Conservation (phyloP, 2,113 vertebrate species). For the Gila orcuttii region DNA sequence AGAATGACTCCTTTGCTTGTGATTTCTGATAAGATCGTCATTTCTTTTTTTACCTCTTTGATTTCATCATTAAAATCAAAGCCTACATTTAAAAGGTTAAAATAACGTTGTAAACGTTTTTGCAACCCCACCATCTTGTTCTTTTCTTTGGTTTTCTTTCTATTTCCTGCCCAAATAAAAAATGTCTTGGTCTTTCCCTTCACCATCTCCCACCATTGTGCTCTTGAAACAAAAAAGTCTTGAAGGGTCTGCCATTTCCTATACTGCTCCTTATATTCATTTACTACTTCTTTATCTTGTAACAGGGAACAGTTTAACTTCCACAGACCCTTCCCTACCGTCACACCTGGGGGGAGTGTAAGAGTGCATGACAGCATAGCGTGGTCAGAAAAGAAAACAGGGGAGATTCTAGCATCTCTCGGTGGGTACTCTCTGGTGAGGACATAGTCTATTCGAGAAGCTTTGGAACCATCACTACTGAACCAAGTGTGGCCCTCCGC, state of each 20-base stretch:
- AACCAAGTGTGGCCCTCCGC: not conserved
- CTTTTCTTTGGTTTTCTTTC: not conserved
- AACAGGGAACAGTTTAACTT: conserved; percentile 14
- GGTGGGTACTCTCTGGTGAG: not conserved
- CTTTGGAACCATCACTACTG: not conserved
- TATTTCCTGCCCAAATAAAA: not conserved
- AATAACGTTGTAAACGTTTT: not conserved
- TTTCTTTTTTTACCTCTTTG: not conserved
- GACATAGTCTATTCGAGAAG: not conserved
- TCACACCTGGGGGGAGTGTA: too few relatives aligned
- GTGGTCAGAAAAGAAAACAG: not conserved
- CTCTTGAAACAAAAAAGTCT: not conserved
- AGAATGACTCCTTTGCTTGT: conserved; percentile 5
- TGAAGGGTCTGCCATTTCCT: not conserved
- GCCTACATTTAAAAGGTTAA: not conserved
- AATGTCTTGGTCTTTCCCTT: conserved; percentile 13
- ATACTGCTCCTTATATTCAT: not conserved
- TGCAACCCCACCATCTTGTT: not conserved
- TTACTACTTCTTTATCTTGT: not conserved
- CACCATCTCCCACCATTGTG: conserved; percentile 9
- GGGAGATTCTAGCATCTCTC: not conserved
- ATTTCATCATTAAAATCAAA: conserved; percentile 45
- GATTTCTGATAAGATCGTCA: not conserved
- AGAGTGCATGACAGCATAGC: too few relatives aligned
- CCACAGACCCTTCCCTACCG: conserved; percentile 42